Evolutionary conservation across 2,888 invertebrate species (phyloP), one percentile per base, ranked within the genome.

Genomic region (Drosophila neotestacea): DNA sequence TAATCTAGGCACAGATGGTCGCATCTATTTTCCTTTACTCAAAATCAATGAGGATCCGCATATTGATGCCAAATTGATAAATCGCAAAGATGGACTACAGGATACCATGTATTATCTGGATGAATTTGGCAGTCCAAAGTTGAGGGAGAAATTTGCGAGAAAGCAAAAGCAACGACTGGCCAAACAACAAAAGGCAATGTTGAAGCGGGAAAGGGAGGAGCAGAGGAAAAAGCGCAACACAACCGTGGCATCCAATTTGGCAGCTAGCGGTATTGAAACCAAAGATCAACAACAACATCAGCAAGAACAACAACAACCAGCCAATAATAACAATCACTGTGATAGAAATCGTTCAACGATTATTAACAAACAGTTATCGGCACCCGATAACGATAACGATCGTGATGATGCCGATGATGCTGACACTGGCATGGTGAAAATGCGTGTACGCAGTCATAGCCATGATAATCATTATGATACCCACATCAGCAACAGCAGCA

Each of bases 61-160:
- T 51, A 91, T 92, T 9, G 91, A 92, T 85, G 76, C 90, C n/a
- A 91, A 91, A 75, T 72, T 92, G 32, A 92, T 93, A 55, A 93
- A 93, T 75, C 91, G 91, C 70, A 91, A 90, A 65, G 93, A 93
- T 77, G 93, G 93, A 22, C 85, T 93, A 7, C 91, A 91, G 67
- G 92, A 93, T 56, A 91, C 92, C 46, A 92, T 92, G 91, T 93
- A 92, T 74, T 93, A 91, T 81, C 84, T 93, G 70, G 92, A 93
- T 61, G 93, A 93, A 67, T 92, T 92, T 47, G 93, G 92, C 6
- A 93, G 92, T 73, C 93, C 93, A 4, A 91, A 92, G 62, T 71
- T 93, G 70, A 88, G 92, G 6, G 91, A 92, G 65, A 92, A 92
- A 73, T 92, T 90, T 52, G 91, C 90, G 4, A 85, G 91, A 13